Evolutionary conservation across 2,797 vertebrate species (phyloP).

Genomic region (Sebastes trivittatus): DNA sequence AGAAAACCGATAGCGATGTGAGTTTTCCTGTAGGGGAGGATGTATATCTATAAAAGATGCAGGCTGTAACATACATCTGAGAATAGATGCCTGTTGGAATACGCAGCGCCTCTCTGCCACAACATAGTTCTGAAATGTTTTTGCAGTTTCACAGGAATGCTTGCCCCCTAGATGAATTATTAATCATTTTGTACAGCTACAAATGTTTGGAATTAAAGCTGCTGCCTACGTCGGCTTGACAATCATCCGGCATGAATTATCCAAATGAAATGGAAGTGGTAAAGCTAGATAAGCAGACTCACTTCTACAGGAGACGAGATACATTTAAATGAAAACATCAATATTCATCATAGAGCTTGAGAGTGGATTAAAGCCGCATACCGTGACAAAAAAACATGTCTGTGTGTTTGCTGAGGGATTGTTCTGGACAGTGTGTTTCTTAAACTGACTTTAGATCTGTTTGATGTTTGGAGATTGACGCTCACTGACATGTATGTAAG

Average conservation of each 20-base stretch:
- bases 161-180: conserved; percentile 40
- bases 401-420: background rate
- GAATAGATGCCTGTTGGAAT: conserved; percentile 41
- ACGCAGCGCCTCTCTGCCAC: background rate
- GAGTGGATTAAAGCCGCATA: conserved; percentile 18
- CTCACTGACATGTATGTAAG: background rate
- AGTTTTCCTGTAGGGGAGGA: conserved; percentile 53
- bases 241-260: conserved; percentile 46
- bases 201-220: conserved; percentile 48
- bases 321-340: conserved; percentile 52
- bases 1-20: conserved; percentile 36
- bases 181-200: conserved; percentile 41
- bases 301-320: conserved; percentile 44
- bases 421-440: background rate
- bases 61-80: conserved; percentile 35
- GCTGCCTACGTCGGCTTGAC: conserved; percentile 32
- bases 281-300: conserved; percentile 43
- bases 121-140: conserved; percentile 38
- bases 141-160: conserved; percentile 28
- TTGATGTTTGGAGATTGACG: background rate
- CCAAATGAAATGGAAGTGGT: conserved; percentile 50
- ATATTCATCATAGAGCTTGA: conserved; percentile 46
- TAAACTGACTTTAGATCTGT: background rate
- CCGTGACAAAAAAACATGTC: background rate
- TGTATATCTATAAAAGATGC: conserved; percentile 52